Evolutionary conservation across 2,797 vertebrate species (phyloP), one percentile per base, ranked within the genome.

Genomic region (Anolis apletophallus): DNA sequence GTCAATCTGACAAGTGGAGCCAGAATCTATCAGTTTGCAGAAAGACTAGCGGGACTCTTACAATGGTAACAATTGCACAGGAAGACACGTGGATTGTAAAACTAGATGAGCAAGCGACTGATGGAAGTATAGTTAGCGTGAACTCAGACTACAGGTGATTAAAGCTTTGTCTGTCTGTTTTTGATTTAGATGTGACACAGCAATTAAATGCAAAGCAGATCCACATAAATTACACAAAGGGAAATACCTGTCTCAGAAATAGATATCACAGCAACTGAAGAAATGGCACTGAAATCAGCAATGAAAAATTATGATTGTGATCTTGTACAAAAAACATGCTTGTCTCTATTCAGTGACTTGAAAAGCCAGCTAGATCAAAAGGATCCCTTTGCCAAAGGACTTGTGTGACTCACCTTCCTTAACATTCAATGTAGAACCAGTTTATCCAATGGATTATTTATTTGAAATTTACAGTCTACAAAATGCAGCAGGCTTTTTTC

Each of bases 151-250:
- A 54, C 21, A 21, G 61, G 12, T 91, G 84, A 92, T 90, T 87
- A 84, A 92, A 88, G 75, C 85, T 91, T 92, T 82, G 67, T 85
- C 71, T 32, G 92, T 92, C 74, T 89, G 52, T 75, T 87, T 92
- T 52, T 90, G 76, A 90, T 84, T 88, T 1, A 81, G 69, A 88
- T 92, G 77, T 92, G 86, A 91, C 92, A 94, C 64, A 68, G 83
- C 84, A 93, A 92, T 91, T 92, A 89, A 88, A 92, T 87, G 83
- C 79, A 92, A 91, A 95, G 29, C 68, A 92, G 85, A 71, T 34
- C 68, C 80, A 84, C 79, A 86, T 85, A 88, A 85, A 91, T 92
- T 68, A 52, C 84, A 81, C 7, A 80, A 85, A 91, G 84, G 85
- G 87, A 82, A 85, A 89, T 86, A 64, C 80, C 17, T 85, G 21